Evolutionary conservation across 35 echinoderm and acorn worm species (phyloP).

Genomic region (Chiridota heheva): DNA sequence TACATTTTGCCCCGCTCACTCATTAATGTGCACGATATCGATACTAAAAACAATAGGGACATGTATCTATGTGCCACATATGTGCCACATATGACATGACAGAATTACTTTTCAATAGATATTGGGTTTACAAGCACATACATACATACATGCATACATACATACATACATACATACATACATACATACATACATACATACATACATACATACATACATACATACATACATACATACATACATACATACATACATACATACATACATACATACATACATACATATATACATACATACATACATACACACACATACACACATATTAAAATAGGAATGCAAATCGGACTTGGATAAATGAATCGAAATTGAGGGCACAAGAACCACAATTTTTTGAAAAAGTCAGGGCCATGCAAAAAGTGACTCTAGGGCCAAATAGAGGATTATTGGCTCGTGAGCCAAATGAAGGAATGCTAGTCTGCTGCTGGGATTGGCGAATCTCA

Average conservation of each 20-base stretch:
- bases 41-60: too few species aligned
- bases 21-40: too few species aligned
- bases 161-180: background rate
- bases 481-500: too few species aligned
- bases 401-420: too few species aligned
- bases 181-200: background rate
- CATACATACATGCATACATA: background rate
- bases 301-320: constrained; percentile 1
- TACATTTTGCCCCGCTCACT: too few species aligned
- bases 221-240: background rate
- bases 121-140: background rate
- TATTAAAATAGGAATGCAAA: background rate
- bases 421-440: too few species aligned
- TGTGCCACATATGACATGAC: background rate
- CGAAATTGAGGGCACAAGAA: too few species aligned
- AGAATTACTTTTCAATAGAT: background rate
- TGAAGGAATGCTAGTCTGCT: too few species aligned
- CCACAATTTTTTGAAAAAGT: background rate
- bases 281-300: background rate
- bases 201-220: background rate
- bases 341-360: background rate
- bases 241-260: background rate
- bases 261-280: background rate
- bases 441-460: too few species aligned
- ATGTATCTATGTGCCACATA: too few species aligned